phyloP scores from a whole-genome alignment of 2,888 invertebrate genomes.

The Lasioglossum villosulum region DNA sequence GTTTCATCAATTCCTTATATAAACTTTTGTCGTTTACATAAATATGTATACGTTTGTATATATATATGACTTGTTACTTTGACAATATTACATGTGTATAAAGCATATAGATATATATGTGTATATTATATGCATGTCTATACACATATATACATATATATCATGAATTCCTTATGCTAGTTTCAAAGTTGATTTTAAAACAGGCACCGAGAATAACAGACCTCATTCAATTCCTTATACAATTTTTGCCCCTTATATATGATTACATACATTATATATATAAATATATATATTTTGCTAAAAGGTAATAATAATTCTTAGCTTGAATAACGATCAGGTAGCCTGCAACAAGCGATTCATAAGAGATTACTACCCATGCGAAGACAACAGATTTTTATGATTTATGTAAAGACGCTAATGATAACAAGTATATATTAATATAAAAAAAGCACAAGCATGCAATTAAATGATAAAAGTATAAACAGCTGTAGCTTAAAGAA shows the following conservation, averaged over 20 bases:
- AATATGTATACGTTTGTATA: constrained; percentile 33
- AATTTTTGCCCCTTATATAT: constrained; percentile 75
- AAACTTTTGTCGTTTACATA: constrained; percentile 71
- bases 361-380: constrained; percentile 79
- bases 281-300: constrained; percentile 47
- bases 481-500: background rate
- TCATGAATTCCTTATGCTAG: constrained; percentile 64
- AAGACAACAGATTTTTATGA: constrained; percentile 48
- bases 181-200: constrained; percentile 62
- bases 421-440: constrained; percentile 48
- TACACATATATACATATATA: constrained; percentile 34
- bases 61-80: constrained; percentile 48
- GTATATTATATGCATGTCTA: constrained; percentile 22
- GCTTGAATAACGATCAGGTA: constrained; percentile 75
- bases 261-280: constrained; percentile 53
- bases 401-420: constrained; percentile 39
- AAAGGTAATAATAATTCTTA: constrained; percentile 73
- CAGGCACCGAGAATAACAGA: constrained; percentile 63
- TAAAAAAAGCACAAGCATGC: constrained; percentile 62
- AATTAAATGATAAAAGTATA: constrained; percentile 44
- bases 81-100: constrained; percentile 55
- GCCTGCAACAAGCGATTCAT: constrained; percentile 76
- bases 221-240: constrained; percentile 61
- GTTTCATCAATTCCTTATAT: constrained; percentile 57
- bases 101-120: constrained; percentile 46